Evolutionary conservation across 2,888 invertebrate genomes (phyloP).

Genomic region (Drosophila merina): DNA sequence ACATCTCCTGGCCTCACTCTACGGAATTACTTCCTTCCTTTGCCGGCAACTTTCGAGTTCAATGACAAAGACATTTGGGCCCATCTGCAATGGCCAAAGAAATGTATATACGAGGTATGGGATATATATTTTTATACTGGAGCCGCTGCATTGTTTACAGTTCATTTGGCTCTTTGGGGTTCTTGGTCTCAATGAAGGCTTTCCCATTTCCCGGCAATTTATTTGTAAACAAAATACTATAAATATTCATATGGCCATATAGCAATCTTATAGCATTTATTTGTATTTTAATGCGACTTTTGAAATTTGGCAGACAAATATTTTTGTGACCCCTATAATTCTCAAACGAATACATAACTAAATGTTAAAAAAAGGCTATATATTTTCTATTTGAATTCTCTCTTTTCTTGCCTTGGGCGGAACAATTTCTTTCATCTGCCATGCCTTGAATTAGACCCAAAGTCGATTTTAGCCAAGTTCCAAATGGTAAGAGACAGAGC

Average conservation of each 20-base stretch:
- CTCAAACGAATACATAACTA: not conserved
- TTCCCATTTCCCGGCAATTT: conserved; percentile 31
- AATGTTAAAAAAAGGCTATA: not conserved
- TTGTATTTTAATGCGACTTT: conserved; percentile 16
- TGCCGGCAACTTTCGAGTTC: conserved; percentile 54
- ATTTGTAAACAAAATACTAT: conserved; percentile 44
- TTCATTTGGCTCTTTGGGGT: conserved; percentile 58
- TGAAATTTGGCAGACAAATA: conserved; percentile 16
- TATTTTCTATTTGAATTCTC: not conserved
- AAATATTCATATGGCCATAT: conserved; percentile 47
- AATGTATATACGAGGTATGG: not conserved
- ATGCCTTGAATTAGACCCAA: not conserved
- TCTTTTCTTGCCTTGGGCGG: not conserved
- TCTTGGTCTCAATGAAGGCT: conserved; percentile 21
- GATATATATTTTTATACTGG: conserved; percentile 28
- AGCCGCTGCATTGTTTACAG: conserved; percentile 57
- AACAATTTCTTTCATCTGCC: not conserved
- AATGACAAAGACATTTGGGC: conserved; percentile 67
- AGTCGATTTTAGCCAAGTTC: not conserved
- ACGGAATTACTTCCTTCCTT: conserved; percentile 32
- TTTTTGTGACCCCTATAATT: conserved; percentile 6
- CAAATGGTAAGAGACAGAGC: conserved; percentile 7
- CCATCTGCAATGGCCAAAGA: conserved; percentile 51
- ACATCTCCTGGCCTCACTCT: conserved; percentile 15
- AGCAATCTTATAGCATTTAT: conserved; percentile 15